Evolutionary conservation across 2,797 vertebrate genomes (phyloP), one percentile per base, ranked within the genome.

Genomic region (Triplophysa bombifrons): DNA sequence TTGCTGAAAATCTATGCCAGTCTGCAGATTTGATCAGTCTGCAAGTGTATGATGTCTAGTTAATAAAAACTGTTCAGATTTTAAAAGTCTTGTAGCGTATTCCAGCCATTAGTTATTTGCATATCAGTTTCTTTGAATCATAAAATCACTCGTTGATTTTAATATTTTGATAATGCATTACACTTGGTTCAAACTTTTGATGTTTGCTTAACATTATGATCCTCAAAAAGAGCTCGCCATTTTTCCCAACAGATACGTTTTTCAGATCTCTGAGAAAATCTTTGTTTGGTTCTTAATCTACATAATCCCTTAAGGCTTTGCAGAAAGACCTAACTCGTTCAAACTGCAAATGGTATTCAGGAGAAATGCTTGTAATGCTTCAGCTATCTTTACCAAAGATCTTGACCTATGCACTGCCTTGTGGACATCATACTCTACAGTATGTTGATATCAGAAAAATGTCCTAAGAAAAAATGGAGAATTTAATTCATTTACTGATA

Each of bases 321-420:
- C 56, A 41, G 66, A 61, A 81, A 76, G 84, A 83, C 58, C 51
- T 68, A 71, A 58, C 19, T 50, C 76, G 80, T 83, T 83, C 77
- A 76, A 85, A 67, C 81, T 83, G 82, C 82, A 83, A 82, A 85
- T 83, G 82, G 44, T 53, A 76, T 82, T 81, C 66, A 56, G 53
- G 41, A 82, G 64, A 73, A 85, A 76, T 4, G 60, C 34, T 61
- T 67, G 61, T 74, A 80, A 81, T 82, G 76, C 69, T 80, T 80
- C 60, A 72, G 48, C 77, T 73, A 76, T 76, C 73, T 72, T 80
- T 74, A 50, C 48, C 66, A 63, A 50, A 27, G 63, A 72, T 56
- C 72, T 68, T 83, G 81, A 85, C 81, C 81, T 50, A 51, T 20
- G 68, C 14, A 41, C 72, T 73, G 72, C 78, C 75, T 78, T 46